Conservation (phyloP, 1,140 invertebrate species). For the Drosophila subpulchrella region DNA sequence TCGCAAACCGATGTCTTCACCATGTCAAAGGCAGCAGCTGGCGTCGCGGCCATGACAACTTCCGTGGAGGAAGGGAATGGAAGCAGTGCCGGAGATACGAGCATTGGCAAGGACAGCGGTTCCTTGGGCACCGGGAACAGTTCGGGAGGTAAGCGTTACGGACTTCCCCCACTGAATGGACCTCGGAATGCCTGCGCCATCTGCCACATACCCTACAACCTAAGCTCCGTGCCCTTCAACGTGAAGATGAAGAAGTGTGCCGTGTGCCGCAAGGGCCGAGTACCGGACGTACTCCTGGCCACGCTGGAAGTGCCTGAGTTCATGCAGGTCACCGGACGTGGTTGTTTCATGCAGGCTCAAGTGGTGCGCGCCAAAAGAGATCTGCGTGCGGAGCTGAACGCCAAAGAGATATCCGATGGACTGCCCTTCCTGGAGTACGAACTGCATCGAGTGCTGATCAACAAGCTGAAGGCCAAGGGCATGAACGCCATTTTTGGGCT, state of each 20-base stretch:
- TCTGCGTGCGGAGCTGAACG: constrained; percentile 93
- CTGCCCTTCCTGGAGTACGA: constrained; percentile 98
- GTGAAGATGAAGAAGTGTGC: constrained; percentile 87
- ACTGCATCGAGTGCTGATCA: constrained; percentile 94
- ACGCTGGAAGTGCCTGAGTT: constrained; percentile 94
- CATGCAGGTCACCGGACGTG: constrained; percentile 89
- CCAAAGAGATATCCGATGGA: constrained; percentile 96
- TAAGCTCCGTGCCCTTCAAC: constrained; percentile 89
- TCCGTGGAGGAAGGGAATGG: constrained; percentile 72
- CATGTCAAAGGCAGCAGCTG: constrained; percentile 56
- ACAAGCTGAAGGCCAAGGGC: constrained; percentile 96
- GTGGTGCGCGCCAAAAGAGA: constrained; percentile 93
- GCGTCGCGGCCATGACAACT: constrained; percentile 60
- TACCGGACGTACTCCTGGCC: constrained; percentile 95
- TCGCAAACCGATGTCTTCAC: constrained; percentile 76
- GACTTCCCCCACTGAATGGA: constrained; percentile 45
- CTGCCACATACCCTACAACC: constrained; percentile 93
- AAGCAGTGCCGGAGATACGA: constrained; percentile 44
- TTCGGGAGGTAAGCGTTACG: constrained; percentile 62
- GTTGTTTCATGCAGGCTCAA: constrained; percentile 91
- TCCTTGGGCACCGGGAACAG: constrained; percentile 54
- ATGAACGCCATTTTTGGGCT: constrained; percentile 97
- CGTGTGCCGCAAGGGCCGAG: constrained; percentile 91
- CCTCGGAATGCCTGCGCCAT: constrained; percentile 85
- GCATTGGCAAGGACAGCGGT: constrained; percentile 54